Evolutionary conservation across 2,888 invertebrate species (phyloP), one percentile per base, ranked within the genome.

Genomic region (Agapostemon virescens): DNA sequence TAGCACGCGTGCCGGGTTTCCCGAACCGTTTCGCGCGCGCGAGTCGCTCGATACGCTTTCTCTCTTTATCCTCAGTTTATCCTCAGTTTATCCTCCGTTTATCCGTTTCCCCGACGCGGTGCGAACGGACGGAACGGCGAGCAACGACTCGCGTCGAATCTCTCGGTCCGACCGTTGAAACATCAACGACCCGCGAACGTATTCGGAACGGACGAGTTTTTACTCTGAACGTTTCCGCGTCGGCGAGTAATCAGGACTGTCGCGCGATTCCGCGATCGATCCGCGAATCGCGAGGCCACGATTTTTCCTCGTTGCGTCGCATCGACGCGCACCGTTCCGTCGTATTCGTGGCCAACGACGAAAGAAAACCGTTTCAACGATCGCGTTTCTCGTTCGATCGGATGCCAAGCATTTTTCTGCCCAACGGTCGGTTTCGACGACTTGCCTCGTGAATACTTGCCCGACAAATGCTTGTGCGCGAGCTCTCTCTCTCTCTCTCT

Each of bases 161-260:
- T 30, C 61, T 30, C 61, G 20, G 61, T 3, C 61, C 33, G 61
- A 9, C 61, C 20, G 61, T 61, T 61, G 33, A 61, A 45, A 61
- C 33, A 61, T 61, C 33, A 61, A 61, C 61, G 30, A 61, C 33
- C 20, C 61, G 61, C 20, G 17, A 9, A 33, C 61, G 26, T 33
- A 61, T 61, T 61, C 20, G 30, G 61, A 61, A 61, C 61, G 17
- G 33, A 15, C 61, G 61, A 61, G 61, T 61, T 61, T 61, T 61
- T 33, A 61, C 33, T 26, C 45, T 20, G 45, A 49, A 49, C 55
- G 33, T 33, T 33, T 61, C 17, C 61, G 61, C 61, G 33, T 61
- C 30, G 33, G 17, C 11, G 20, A 33, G 30, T 61, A 30, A 61
- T 33, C 30, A 6, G 61, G 61, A 20, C 55, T 33, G 33, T 61